Base-by-base conservation (phyloP, 2,797 vertebrate species). In the Silurus aristotelis region DNA sequence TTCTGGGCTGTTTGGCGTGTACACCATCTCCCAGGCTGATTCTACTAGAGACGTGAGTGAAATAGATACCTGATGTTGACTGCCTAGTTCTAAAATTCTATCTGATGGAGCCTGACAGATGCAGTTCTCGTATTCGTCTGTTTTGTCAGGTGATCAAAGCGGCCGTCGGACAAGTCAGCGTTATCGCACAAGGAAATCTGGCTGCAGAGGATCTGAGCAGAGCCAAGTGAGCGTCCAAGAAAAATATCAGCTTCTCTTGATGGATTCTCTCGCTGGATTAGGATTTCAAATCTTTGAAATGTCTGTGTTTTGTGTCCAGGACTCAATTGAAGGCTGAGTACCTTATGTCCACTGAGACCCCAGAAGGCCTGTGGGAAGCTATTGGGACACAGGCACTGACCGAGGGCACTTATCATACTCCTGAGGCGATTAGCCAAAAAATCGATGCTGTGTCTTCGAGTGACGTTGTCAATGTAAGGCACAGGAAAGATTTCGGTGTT, bases 1-100 rank as follows among this genome's bases (percentile, higher is more conserved):
- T 92, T 98, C 97, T 55, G 98, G 97, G 56, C 96, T 99, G 68
- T 99, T 99, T 84, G 98, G 98, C 19, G 68, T 99, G 87, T 99
- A 98, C 80, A 95, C 96, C 25, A 93, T 99, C 89, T 96, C 95
- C 2, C 97, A 98, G 90, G 92, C 94, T 87, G 86, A 93, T 68
- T 90, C 88, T 83, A 91, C 95, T 84, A 92, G 90, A 55, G 96
- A 97, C 85, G 98, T 99, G 93, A 95, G 97, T 95, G 19, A 52
- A 27, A 70, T 83, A 60, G 56, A 43, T 22, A 48, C 8, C 25
- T 15, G 66, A 1, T 48, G 12, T 75, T 1, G 8, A 8, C 60
- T 70, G 25, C 38, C 60, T 76, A 43, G 14, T n/a, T 79, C 31
- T 77, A 13, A 43, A 76, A 38, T 75, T 20, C 43, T 20, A n/a